Conservation (phyloP, 2,113 vertebrate species). For the Pterocles burchelli region DNA sequence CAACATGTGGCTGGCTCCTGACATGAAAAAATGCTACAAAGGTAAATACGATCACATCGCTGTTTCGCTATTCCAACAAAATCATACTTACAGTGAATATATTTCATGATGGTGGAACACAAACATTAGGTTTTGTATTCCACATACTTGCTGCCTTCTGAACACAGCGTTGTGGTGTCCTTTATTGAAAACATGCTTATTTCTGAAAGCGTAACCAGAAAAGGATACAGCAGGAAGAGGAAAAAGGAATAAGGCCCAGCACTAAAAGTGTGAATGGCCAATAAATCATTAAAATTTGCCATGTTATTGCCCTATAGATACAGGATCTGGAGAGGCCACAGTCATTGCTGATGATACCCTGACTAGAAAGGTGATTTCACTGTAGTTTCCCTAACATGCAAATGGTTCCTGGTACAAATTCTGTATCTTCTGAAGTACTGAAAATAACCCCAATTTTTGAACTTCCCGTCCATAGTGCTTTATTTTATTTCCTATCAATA, state of each 20-base stretch:
- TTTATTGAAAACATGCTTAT: not conserved
- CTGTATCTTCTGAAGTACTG: not conserved
- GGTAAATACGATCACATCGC: constrained; percentile 66
- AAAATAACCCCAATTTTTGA: not conserved
- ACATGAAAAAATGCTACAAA: constrained; percentile 91
- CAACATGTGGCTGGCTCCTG: constrained; percentile 89
- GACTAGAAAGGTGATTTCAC: fast-evolving
- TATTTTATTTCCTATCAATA: too few relatives aligned
- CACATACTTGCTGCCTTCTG: not conserved
- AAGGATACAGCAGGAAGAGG: not conserved
- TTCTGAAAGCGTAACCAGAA: not conserved
- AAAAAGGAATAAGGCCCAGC: not conserved
- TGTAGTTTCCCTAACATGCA: not conserved
- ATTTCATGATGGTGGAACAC: not conserved
- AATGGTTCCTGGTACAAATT: not conserved
- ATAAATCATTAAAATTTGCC: not conserved
- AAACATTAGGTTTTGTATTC: too few relatives aligned
- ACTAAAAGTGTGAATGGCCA: not conserved
- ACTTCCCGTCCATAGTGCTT: not conserved
- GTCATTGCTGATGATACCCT: not conserved
- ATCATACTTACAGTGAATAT: not conserved
- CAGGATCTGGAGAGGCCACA: not conserved
- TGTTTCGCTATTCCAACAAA: not conserved
- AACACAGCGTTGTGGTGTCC: not conserved
- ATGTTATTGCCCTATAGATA: not conserved